These are phyloP conservation scores for Adelges cooleyi DNA, from an alignment of 1,140 invertebrate genomes.

Conservation along the genomic window DNA sequence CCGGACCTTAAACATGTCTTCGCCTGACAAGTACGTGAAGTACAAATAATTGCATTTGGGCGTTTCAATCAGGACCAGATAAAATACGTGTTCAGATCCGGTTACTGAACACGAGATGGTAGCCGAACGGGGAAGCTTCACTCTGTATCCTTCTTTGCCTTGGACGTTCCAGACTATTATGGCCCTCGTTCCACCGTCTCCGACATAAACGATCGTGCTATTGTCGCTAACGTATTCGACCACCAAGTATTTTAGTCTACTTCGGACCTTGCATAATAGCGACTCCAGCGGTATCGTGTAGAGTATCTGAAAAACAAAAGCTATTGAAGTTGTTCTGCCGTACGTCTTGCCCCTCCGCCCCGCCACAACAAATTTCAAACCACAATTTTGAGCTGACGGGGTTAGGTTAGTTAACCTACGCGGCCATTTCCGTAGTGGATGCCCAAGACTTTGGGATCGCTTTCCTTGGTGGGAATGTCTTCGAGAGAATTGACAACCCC, in stretches of 20 bases:
- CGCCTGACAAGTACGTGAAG: constrained; percentile 47
- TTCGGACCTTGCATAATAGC: background rate
- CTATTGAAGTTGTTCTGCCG: too few relatives aligned
- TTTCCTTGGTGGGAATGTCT: constrained; percentile 45
- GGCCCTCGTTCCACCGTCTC: constrained; percentile 5
- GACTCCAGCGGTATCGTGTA: background rate
- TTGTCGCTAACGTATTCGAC: constrained; percentile 6
- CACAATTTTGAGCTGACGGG: too few relatives aligned
- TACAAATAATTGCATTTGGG: constrained; percentile 43
- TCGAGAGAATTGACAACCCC: constrained; percentile 54
- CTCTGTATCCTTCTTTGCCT: constrained; percentile 31
- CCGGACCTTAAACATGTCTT: constrained; percentile 45
- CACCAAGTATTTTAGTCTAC: constrained; percentile 12
- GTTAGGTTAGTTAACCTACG: background rate
- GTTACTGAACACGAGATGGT: constrained; percentile 40
- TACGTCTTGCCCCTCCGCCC: too few relatives aligned
- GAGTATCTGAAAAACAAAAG: background rate
- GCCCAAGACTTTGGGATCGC: constrained; percentile 52
- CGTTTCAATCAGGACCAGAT: constrained; percentile 39
- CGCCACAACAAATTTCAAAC: too few relatives aligned
- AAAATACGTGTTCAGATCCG: background rate
- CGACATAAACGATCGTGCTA: constrained; percentile 13
- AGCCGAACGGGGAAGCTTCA: constrained; percentile 37
- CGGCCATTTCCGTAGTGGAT: constrained; percentile 42
- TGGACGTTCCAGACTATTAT: constrained; percentile 14